Evolutionary conservation across 30 jellyfish, hydroid and myxozoan genomes (phyloP), one percentile per base, ranked within the genome.

Genomic region (Turritopsis dohrnii): DNA sequence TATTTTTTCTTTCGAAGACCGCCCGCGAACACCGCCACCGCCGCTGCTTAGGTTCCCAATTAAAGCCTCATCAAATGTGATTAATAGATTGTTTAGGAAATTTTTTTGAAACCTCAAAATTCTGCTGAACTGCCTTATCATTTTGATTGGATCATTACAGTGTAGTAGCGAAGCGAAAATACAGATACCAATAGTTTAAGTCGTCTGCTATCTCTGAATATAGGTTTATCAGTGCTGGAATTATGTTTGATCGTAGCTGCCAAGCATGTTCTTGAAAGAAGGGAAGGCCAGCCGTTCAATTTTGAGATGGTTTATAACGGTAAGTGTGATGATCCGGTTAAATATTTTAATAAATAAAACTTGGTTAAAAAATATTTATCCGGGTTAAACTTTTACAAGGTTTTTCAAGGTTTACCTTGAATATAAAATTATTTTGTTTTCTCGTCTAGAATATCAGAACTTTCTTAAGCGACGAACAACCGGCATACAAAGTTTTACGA

Each of bases 291-390:
- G 66, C 93, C 98, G 0, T 92, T 92, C 82, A 92, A 92, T 75
- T 92, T 87, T 53, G 98, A 92, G 72, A 92, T 92, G 98, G 84
- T 92, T 1, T 92, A 16, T 72, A 84, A 92, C 71, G 98, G 98
- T 92, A 54, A n/a, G 96, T n/a, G 20, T 41, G 60, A 41, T 41
- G 9, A 41, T 41, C 9, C 60, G 13, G 13, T 41, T 41, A 13
- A 41, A 3, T 5, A 13, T 41, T 41, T 0, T 19, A 13, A 7
- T 83, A n/a, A n/a, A n/a, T n/a, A n/a, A 41, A 13, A 41, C 60
- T 41, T 41, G 60, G 60, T 41, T 5, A 41, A 41, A 41, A 13
- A 41, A 41, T 41, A 41, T 41, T 41, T 41, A n/a, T n/a, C n/a
- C n/a, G n/a, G n/a, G n/a, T n/a, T n/a, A n/a, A n/a, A n/a, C n/a